Evolutionary conservation across 64 coral and sea anemone species (phyloP).

Genomic region (Dendronephthya gigantea): DNA sequence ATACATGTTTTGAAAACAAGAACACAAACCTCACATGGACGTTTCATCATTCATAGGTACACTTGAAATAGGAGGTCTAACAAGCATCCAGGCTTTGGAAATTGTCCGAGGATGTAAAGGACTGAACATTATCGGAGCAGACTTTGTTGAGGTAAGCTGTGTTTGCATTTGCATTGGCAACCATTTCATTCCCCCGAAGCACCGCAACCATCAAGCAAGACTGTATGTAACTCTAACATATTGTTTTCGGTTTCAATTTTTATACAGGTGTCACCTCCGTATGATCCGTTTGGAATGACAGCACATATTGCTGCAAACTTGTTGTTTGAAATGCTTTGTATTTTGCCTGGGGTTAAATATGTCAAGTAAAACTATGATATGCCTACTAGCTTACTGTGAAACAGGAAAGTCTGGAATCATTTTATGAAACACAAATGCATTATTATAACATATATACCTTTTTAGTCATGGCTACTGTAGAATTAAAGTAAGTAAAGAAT

Average conservation of each 20-base stretch:
- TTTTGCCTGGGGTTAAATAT: constrained; percentile 49
- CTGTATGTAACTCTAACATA: background rate
- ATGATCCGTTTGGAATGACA: constrained; percentile 46
- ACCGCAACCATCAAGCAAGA: no score
- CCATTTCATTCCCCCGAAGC: no score
- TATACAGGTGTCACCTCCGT: constrained; percentile 48
- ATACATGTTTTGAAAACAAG: background rate
- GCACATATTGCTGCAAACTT: constrained; percentile 46
- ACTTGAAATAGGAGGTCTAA: constrained; percentile 59
- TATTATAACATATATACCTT: no score
- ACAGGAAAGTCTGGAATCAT: no score
- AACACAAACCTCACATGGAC: background rate
- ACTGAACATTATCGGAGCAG: constrained; percentile 62
- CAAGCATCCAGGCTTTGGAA: constrained; percentile 55
- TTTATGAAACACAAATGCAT: no score
- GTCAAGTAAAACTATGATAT: background rate
- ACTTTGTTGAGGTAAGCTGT: constrained; percentile 56
- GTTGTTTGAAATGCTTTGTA: constrained; percentile 65
- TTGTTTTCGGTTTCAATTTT: background rate
- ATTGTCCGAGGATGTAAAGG: constrained; percentile 54
- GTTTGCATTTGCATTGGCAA: no score
- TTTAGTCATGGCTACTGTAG: no score
- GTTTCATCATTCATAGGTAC: constrained; percentile 31
- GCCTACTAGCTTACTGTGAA: no score
- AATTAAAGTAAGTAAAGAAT: no score